phyloP scores from a whole-genome alignment of 2,888 invertebrate species.

The Clivina fossor region DNA sequence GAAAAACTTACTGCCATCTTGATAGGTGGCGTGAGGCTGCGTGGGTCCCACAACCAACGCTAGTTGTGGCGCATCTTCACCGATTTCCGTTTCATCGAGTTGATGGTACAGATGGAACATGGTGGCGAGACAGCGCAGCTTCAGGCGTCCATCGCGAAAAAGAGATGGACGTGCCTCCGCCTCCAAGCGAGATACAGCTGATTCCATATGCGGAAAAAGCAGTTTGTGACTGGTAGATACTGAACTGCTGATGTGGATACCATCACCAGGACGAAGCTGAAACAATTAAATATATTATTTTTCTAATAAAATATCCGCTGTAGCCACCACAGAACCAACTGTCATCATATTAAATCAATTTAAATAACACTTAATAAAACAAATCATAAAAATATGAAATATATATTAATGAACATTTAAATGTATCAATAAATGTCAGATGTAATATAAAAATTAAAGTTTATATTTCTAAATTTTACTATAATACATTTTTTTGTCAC shows the following conservation, averaged over 20 bases:
- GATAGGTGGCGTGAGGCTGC: slow-evolving; percentile 23
- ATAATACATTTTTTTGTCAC: too few species aligned
- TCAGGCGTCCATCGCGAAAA: slow-evolving; percentile 50
- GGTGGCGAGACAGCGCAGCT: slow-evolving; percentile 49
- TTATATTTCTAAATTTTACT: too few species aligned
- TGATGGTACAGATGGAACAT: slow-evolving; percentile 49
- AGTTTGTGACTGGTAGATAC: slow-evolving; percentile 18
- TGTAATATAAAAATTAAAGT: too few species aligned
- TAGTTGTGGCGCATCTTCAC: slow-evolving; percentile 49
- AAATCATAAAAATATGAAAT: too few species aligned
- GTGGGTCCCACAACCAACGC: slow-evolving; percentile 49
- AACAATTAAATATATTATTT: too few species aligned
- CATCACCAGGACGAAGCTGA: slow-evolving; percentile 24
- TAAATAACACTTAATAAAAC: too few species aligned
- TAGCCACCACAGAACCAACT: too few species aligned
- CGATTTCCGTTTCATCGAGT: slow-evolving; percentile 47
- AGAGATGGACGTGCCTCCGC: slow-evolving; percentile 48
- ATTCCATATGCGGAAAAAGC: slow-evolving; percentile 46
- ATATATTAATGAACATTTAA: too few species aligned
- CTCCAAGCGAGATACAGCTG: slow-evolving; percentile 47
- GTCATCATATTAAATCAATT: too few species aligned
- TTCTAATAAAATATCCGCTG: too few species aligned
- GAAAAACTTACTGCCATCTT: slow-evolving; percentile 18
- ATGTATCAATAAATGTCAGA: too few species aligned
- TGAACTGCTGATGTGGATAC: slow-evolving; percentile 26